phyloP scores from a whole-genome alignment of 2,888 invertebrate species.

The Pimpla rufipes region DNA sequence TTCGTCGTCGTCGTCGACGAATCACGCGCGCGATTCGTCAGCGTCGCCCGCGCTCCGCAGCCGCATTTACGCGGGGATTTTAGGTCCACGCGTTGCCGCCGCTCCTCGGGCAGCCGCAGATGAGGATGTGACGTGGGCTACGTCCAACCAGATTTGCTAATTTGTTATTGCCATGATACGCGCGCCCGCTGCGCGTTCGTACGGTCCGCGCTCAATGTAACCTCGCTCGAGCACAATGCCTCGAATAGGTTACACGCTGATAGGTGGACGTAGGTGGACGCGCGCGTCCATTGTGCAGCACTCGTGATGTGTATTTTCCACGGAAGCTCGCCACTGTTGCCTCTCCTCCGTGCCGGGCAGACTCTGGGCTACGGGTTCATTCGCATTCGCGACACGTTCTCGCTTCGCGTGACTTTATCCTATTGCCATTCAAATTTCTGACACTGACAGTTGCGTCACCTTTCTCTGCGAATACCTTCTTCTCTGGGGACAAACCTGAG shows the following conservation, averaged over 20 bases:
- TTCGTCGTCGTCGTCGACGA: constrained; percentile 3
- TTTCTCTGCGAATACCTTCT: background rate
- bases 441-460: constrained; percentile 1
- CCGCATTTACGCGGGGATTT: constrained; percentile 51
- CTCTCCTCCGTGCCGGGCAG: background rate
- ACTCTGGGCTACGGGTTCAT: background rate
- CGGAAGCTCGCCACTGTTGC: background rate
- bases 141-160: constrained; percentile 76
- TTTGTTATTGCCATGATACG: constrained; percentile 77
- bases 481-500: background rate
- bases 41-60: background rate
- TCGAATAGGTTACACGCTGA: constrained; percentile 1
- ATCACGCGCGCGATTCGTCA: constrained; percentile 29
- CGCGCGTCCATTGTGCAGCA: background rate
- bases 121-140: constrained; percentile 81
- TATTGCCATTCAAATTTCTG: constrained; percentile 34
- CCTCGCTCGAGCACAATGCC: constrained; percentile 14
- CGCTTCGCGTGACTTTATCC: constrained; percentile 26
- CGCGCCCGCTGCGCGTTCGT: constrained; percentile 23
- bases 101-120: constrained; percentile 45
- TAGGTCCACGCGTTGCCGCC: background rate
- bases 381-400: constrained; percentile 35
- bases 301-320: constrained; percentile 10
- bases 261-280: constrained; percentile 3
- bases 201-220: constrained; percentile 12